Evolutionary conservation across 1,140 invertebrate species (phyloP), one percentile per base, ranked within the genome.

Genomic region (Tyrophagus putrescentiae): DNA sequence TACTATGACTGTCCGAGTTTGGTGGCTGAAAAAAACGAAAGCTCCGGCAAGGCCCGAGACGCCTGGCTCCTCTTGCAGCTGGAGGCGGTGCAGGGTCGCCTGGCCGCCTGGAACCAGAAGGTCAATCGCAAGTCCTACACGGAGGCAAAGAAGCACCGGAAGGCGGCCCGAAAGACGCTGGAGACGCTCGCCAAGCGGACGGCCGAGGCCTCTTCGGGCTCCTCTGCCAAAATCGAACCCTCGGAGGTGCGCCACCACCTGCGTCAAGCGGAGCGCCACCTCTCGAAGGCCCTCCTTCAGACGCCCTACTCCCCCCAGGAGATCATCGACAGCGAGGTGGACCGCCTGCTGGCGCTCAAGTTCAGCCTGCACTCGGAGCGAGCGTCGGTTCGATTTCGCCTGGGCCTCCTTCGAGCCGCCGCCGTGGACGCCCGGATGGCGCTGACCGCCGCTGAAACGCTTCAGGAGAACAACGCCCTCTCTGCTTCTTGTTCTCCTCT

Each of bases 391-490:
- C 45, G 45, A 9, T 48, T 25, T 21, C 45, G 45, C 31, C 7
- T 29, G 13, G 45, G 45, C 18, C 23, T 25, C 13, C 31, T 25
- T 48, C 13, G 31, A 7, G 13, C 9, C 13, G 45, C 45, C 7
- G 31, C 31, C 31, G 45, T 48, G 13, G 45, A 48, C 18, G 18
- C 31, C 7, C 6, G 21, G 7, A 7, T 48, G 18, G 45, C 45
- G 18, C 9, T 48, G 18, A 21, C 23, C 18, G 7, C 23, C 45
- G 45, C 45, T 48, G 45, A 48, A 13, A 21, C 23, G 31, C 23
- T 48, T 48, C n/a, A n/a, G 45, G 21, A 25, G 45, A 48, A 48
- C 45, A 48, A 48, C 31, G 9, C n/a, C n/a, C n/a, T n/a, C n/a
- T n/a, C n/a, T n/a, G n/a, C n/a, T n/a, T n/a, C n/a, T n/a, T n/a